Base-by-base conservation (phyloP, 2,113 vertebrate genomes). In the Odontesthes bonariensis region DNA sequence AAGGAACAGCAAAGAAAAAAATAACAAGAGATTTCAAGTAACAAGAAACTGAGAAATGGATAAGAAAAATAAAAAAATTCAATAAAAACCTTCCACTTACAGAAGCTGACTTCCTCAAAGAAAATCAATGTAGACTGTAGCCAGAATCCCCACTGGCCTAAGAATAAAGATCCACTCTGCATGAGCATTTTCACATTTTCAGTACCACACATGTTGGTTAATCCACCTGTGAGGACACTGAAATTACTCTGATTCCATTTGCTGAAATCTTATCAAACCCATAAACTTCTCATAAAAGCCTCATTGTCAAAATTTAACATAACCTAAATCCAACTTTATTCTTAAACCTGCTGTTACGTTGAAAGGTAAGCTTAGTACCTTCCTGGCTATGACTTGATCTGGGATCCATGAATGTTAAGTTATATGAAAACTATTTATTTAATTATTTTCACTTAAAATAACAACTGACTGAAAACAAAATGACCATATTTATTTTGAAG, bases 101-200 rank as follows among this genome's bases (percentile, higher is more conserved):
- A 88, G 85, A 67, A 57, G 82, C 86, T 82, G 77, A 90, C 83
- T 90, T 91, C 81, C 88, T 88, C 78, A 17, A 23, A 71, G 73
- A 82, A 90, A 91, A 92, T 91, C 90, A 19, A 91, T 90, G 82
- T 59, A 33, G 61, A 77, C 79, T 85, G 90, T 70, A 82, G 84
- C 70, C 69, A 60, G 66, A 86, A 71, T 84, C 85, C 87, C 89
- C 77, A 77, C 70, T 77, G 89, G 87, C 86, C 67, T 6, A 1
- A 72, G 75, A 77, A 64, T 63, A 84, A 79, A 86, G 68, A 79
- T 73, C 53, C 63, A 73, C 76, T 81, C 77, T 83, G 78, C 82
- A 80, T 77, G 81, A 84, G 55, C 46, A 38, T 81, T 70, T 84
- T 72, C 73, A 69, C 85, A 74, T 81, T 32, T 35, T 61, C 68